These are phyloP conservation scores for Porites lutea DNA, from an alignment of 64 coral and sea anemone species.

Conservation along the genomic window DNA sequence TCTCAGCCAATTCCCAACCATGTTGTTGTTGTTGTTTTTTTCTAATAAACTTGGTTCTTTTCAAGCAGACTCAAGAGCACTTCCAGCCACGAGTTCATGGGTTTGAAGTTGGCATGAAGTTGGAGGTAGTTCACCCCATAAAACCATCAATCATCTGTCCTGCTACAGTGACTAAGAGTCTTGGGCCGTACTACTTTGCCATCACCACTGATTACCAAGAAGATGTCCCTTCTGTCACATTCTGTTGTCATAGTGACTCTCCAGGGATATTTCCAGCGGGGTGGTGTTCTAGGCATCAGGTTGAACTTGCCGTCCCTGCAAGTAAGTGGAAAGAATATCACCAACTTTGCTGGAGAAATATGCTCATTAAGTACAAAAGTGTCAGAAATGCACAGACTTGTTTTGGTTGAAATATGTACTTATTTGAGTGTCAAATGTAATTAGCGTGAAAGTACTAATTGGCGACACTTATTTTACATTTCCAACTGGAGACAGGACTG, in stretches of 20 bases:
- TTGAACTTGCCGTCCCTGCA: constrained; percentile 85
- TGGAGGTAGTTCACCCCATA: constrained; percentile 86
- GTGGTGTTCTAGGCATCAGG: constrained; percentile 91
- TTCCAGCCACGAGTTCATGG: constrained; percentile 96
- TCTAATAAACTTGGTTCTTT: not conserved
- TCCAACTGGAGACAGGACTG: too few species aligned
- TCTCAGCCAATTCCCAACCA: too few species aligned
- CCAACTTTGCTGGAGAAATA: not conserved
- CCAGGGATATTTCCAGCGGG: constrained; percentile 91
- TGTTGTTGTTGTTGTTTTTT: not conserved
- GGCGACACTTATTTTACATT: too few species aligned
- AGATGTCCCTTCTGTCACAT: constrained; percentile 79
- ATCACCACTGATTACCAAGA: constrained; percentile 90
- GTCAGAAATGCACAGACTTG: too few species aligned
- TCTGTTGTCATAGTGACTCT: constrained; percentile 99
- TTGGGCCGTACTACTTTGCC: constrained; percentile 96
- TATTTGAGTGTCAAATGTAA: not conserved
- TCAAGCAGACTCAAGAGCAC: constrained; percentile 82
- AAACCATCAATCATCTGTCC: constrained; percentile 87
- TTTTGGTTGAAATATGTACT: too few species aligned
- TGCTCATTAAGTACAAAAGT: too few species aligned
- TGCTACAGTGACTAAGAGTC: constrained; percentile 93
- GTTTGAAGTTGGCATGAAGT: constrained; percentile 99
- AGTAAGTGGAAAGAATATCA: constrained; percentile 57
- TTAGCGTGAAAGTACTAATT: not conserved